Percentiles rank a stretch among this genome's conserved stretches.
phyloP scores from a whole-genome alignment of 30 jellyfish, hydroid and myxozoan genomes.

The Hydractinia echinata region DNA sequence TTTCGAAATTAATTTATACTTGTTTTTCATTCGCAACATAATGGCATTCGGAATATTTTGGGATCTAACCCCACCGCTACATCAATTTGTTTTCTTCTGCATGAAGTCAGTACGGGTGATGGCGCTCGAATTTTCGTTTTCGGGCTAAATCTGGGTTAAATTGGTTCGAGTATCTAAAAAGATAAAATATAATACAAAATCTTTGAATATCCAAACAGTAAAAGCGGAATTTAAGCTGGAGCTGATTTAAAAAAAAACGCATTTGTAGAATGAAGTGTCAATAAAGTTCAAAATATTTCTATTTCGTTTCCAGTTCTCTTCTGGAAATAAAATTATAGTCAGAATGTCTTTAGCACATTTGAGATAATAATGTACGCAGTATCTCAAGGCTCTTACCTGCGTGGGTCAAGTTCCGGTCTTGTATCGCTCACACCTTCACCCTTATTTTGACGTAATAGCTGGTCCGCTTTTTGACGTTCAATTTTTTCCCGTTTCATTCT shows the following conservation, averaged over 20 bases:
- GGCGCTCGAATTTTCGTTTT: background rate
- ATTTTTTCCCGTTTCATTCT: background rate
- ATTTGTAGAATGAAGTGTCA: background rate
- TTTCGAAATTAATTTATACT: too few relatives aligned
- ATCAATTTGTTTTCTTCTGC: too few relatives aligned
- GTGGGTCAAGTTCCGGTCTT: background rate
- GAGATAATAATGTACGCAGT: background rate
- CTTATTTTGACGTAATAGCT: background rate
- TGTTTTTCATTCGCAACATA: too few relatives aligned
- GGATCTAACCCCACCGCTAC: too few relatives aligned
- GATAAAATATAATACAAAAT: background rate
- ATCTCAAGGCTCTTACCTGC: background rate
- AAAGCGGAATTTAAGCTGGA: background rate
- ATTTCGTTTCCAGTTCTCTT: background rate
- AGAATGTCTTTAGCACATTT: too few relatives aligned
- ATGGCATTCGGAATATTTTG: too few relatives aligned
- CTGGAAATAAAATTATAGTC: too few relatives aligned
- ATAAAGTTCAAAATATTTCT: background rate
- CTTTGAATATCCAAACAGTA: background rate
- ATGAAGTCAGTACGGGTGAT: background rate
- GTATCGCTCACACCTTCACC: background rate
- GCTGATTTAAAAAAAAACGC: background rate
- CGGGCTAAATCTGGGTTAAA: conserved; percentile 18
- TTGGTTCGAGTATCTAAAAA: conserved; percentile 7
- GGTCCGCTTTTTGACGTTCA: background rate